Evolutionary conservation across 2,888 invertebrate species (phyloP).

Genomic region (Andrena fulva): DNA sequence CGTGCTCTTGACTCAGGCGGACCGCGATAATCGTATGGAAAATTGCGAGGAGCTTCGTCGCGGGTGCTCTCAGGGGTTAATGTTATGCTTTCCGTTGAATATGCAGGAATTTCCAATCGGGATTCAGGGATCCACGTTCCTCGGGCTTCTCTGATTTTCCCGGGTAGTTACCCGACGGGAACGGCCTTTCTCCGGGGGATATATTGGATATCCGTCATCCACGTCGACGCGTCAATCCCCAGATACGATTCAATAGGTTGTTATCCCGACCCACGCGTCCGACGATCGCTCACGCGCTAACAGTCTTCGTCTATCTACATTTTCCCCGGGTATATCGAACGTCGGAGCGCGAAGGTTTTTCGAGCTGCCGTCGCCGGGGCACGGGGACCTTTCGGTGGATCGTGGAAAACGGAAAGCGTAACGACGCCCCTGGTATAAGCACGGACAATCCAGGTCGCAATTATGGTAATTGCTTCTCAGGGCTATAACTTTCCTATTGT

Average conservation of each 20-base stretch:
- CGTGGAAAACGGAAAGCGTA: background rate
- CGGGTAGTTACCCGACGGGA: background rate
- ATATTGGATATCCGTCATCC: conserved; percentile 46
- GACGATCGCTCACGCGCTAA: conserved; percentile 9
- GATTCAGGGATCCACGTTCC: too few species aligned
- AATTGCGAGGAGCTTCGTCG: background rate
- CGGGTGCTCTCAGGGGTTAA: background rate
- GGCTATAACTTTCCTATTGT: conserved; percentile 20
- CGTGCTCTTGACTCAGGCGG: background rate
- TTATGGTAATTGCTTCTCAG: conserved; percentile 46
- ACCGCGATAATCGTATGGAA: conserved; percentile 10
- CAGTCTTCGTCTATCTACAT: background rate
- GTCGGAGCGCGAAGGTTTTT: background rate
- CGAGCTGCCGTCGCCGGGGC: background rate
- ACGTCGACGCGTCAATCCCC: conserved; percentile 21
- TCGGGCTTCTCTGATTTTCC: background rate
- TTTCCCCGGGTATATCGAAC: background rate
- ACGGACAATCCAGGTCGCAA: conserved; percentile 53
- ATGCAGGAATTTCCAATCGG: background rate
- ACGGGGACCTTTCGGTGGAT: conserved; percentile 5
- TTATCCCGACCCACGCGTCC: background rate
- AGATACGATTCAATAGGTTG: conserved; percentile 43
- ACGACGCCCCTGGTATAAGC: conserved; percentile 21
- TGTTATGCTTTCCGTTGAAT: background rate
- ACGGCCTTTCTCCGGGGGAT: conserved; percentile 11